phyloP scores from a whole-genome alignment of 2,113 vertebrate species.

The Aplodontia rufa region DNA sequence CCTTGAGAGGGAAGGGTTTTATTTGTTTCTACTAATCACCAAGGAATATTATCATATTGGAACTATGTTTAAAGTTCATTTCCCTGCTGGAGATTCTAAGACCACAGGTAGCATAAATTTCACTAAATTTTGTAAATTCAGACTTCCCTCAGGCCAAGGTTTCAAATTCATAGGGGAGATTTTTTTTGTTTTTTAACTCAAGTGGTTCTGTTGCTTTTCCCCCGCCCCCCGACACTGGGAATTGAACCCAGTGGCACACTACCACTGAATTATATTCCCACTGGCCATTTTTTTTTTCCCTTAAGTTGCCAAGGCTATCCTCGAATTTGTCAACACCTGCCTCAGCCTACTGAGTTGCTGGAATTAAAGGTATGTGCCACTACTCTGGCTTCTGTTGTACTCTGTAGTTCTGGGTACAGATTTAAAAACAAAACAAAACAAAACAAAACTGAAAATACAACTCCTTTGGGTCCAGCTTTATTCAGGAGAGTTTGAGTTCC shows the following conservation, averaged over 20 bases:
- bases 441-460: neutral
- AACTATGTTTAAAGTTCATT: conserved; percentile 54
- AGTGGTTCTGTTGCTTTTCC: neutral
- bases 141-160: neutral
- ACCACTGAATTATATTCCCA: too few species aligned
- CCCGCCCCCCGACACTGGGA: too few species aligned
- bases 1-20: neutral
- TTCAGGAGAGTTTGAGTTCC: neutral
- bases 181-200: conserved; percentile 21
- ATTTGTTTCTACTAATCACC: conserved; percentile 29
- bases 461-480: neutral
- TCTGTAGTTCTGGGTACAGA: neutral
- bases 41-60: neutral
- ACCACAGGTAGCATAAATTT: conserved; percentile 13
- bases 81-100: conserved; percentile 21
- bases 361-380: too few species aligned
- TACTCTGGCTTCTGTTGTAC: too few species aligned
- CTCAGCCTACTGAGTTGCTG: too few species aligned
- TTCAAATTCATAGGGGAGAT: conserved; percentile 11
- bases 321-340: too few species aligned
- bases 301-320: too few species aligned
- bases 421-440: too few species aligned
- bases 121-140: conserved; percentile 3
- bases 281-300: too few species aligned
- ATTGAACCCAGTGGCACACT: too few species aligned